These are phyloP conservation scores for Tetramorium bicarinatum DNA, from an alignment of 2,888 invertebrate genomes.

Conservation along the genomic window DNA sequence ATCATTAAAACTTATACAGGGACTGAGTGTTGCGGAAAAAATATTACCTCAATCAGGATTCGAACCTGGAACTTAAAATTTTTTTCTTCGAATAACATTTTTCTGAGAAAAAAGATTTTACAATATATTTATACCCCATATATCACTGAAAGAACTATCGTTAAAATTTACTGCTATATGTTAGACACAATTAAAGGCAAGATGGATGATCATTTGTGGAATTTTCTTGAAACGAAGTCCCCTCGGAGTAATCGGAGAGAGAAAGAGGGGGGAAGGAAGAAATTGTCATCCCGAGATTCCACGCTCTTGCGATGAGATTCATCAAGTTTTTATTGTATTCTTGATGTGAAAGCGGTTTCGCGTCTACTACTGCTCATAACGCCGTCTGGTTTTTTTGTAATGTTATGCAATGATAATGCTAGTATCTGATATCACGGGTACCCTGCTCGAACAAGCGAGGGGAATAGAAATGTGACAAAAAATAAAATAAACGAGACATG, in stretches of 20 bases:
- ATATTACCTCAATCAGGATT: too few species aligned
- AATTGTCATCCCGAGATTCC: slow-evolving; percentile 15
- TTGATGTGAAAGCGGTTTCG: not conserved
- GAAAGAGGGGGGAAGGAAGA: not conserved
- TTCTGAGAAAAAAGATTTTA: not conserved
- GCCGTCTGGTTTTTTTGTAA: not conserved
- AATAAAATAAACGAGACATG: not conserved
- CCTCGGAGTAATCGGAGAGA: not conserved
- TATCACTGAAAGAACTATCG: not conserved
- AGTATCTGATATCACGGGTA: not conserved
- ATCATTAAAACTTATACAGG: too few species aligned
- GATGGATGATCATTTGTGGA: not conserved
- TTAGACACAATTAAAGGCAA: not conserved
- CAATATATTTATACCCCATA: not conserved
- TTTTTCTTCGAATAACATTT: not conserved
- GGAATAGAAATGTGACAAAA: not conserved
- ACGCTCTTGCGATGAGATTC: not conserved
- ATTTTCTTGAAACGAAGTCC: not conserved
- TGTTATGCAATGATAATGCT: slow-evolving; percentile 31
- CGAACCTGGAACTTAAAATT: too few species aligned
- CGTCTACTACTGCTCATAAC: not conserved
- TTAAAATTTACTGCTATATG: not conserved
- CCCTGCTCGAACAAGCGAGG: not conserved
- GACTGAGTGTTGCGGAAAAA: too few species aligned
- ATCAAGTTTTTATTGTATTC: slow-evolving; percentile 14